These are phyloP conservation scores for Metridium senile DNA, from an alignment of 92 coral and sea anemone species.

Conservation along the genomic window DNA sequence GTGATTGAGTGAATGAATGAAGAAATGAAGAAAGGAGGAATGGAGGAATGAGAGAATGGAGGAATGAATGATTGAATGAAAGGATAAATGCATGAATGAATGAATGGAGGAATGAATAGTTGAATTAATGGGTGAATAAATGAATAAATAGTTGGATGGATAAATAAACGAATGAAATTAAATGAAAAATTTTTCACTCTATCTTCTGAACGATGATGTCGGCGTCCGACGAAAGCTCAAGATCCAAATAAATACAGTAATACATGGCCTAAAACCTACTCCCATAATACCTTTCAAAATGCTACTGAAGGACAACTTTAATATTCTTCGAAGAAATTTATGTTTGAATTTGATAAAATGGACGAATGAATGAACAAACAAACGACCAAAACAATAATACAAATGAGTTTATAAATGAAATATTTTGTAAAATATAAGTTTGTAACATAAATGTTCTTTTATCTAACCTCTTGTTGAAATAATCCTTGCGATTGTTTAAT, in stretches of 20 bases:
- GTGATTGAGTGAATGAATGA: not conserved
- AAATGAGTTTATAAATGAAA: too few relatives aligned
- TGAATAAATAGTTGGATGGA: not conserved
- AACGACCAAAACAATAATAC: not conserved
- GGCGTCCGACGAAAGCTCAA: too few relatives aligned
- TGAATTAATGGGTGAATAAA: not conserved
- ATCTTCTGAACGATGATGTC: too few relatives aligned
- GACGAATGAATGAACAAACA: not conserved
- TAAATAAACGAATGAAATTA: not conserved
- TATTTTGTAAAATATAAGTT: too few relatives aligned
- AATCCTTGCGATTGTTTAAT: conserved; percentile 67
- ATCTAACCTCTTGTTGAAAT: conserved; percentile 77
- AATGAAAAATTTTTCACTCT: too few relatives aligned
- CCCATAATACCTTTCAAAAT: too few relatives aligned
- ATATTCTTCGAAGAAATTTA: too few relatives aligned
- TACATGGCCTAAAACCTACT: too few relatives aligned
- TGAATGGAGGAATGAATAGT: not conserved
- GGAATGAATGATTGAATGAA: not conserved
- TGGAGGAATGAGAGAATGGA: not conserved
- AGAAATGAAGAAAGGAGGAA: not conserved
- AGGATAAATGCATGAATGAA: not conserved
- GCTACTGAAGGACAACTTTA: too few relatives aligned
- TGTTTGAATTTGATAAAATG: not conserved
- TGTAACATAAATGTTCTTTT: too few relatives aligned
- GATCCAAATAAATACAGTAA: too few relatives aligned